A percentile compares a stretch with the other conserved stretches of the same genome.
Conservation (phyloP, 2,113 vertebrate species). For the Ptilonorhynchus violaceus region DNA sequence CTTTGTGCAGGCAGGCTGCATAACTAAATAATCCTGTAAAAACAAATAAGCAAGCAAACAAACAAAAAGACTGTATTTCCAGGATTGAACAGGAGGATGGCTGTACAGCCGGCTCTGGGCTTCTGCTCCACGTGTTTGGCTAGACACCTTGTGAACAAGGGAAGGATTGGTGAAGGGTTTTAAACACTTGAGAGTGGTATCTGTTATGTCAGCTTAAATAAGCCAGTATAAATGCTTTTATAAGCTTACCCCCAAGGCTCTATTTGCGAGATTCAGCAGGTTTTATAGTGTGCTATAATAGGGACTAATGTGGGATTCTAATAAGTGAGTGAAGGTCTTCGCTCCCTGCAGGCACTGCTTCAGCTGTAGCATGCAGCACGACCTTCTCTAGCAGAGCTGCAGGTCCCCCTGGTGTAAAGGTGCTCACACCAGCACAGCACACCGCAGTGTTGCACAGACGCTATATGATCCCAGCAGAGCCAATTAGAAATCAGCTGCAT, state of each 20-base stretch:
- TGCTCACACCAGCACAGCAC: background rate
- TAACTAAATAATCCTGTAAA: background rate
- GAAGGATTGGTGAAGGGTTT: background rate
- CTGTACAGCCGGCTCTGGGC: background rate
- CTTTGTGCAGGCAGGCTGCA: background rate
- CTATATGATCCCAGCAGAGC: too few species aligned
- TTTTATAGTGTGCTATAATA: background rate
- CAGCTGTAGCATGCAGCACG: fast-evolving
- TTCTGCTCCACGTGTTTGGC: background rate
- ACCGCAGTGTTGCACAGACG: background rate
- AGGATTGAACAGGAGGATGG: background rate
- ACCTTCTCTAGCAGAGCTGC: background rate
- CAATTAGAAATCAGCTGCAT: background rate
- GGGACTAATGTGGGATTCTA: background rate
- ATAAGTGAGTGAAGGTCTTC: background rate
- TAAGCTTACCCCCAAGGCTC: background rate
- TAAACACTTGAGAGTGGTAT: background rate
- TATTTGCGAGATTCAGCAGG: background rate
- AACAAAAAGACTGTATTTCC: background rate
- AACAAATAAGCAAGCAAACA: background rate
- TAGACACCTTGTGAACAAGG: background rate
- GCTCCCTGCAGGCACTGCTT: background rate
- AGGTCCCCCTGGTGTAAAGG: background rate
- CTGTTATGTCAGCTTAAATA: background rate
- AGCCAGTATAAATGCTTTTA: background rate